Base-by-base conservation (phyloP, 2,888 invertebrate species). In the Hetaerina titia region DNA sequence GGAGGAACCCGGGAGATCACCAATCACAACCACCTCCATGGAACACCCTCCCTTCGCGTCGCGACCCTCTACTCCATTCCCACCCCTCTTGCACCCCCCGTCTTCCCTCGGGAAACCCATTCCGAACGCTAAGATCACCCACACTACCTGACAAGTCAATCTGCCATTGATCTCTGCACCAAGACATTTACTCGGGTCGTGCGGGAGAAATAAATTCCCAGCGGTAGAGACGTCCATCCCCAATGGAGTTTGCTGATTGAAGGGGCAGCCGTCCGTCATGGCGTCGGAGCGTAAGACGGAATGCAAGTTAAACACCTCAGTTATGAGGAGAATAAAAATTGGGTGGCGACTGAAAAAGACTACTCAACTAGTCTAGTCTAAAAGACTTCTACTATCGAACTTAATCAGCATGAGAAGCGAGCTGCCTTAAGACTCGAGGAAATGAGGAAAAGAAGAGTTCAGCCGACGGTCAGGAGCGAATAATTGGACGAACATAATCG, bases 21-120 rank as follows among this genome's bases (percentile, higher is more conserved):
- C 92, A 92, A 92, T 92, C 92, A 92, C 92, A 92, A 45, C 92
- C 89, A 58, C 56, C 58, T 56, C 22, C n/a, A n/a, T 57, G 45
- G 5, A 17, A 69, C 92, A 56, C 92, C 92, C 64, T 56, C 56
- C 64, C 90, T 25, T 64, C n/a, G 7, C 17, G 7, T 25, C n/a
- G 7, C 45, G 45, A 45, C 74, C 74, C 25, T 22, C 69, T 9
- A 5, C n/a, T n/a, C 19, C 69, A 5, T 15, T 2, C 31, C 69
- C 69, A n/a, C 69, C 5, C 81, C 69, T n/a, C 60, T 2, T 60
- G n/a, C 31, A 81, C 81, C 45, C 45, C 56, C n/a, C 90, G 45
- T 90, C 64, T 64, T 92, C 92, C 45, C 63, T 31, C 22, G 25
- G 57, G 92, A 63, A 69, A 69, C 22, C 64, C 90, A 15, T 31